Conservation (phyloP, 2,797 vertebrate species). For the Luscinia megarhynchos region DNA sequence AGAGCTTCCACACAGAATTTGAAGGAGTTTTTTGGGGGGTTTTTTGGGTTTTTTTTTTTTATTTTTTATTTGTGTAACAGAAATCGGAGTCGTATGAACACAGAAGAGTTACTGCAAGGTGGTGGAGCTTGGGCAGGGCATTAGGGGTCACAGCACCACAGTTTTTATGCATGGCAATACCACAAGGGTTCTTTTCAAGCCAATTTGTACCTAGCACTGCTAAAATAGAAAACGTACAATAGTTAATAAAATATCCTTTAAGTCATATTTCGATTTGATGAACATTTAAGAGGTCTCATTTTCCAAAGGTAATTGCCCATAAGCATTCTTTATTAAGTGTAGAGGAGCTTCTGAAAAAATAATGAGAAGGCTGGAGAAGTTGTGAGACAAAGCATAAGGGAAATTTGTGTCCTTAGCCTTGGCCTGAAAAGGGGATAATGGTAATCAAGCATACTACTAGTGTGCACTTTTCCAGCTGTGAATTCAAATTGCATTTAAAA, state of each 20-base stretch:
- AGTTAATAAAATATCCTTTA: background rate
- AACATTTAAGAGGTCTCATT: background rate
- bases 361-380: background rate
- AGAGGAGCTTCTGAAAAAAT: background rate
- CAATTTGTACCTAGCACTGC: background rate
- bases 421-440: background rate
- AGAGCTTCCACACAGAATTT: background rate
- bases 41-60: no score
- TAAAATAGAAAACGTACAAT: background rate
- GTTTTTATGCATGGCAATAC: background rate
- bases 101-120: background rate
- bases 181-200: background rate
- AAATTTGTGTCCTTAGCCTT: background rate
- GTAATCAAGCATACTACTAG: background rate
- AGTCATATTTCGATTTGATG: background rate
- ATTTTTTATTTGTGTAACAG: background rate
- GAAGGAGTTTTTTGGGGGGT: background rate
- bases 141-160: background rate
- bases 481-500: background rate
- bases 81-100: background rate
- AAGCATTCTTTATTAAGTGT: background rate
- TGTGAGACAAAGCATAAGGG: background rate
- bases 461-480: background rate
- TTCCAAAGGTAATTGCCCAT: background rate
- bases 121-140: accelerated